phyloP scores from a whole-genome alignment of 2,113 vertebrate species.

The Cricetomys ansorgei region DNA sequence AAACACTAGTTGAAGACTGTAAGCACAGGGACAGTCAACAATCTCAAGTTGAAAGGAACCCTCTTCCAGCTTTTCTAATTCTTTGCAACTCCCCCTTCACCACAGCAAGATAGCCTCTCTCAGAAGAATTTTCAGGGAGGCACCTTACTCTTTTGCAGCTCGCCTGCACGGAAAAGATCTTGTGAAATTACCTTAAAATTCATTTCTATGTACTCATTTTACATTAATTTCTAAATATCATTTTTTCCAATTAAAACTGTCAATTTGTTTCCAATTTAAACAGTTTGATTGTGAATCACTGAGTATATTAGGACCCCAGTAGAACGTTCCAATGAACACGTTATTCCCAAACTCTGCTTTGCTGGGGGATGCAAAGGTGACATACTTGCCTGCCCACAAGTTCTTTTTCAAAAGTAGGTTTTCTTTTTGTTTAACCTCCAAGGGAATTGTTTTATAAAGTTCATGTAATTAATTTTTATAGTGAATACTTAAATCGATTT shows the following conservation, averaged over 20 bases:
- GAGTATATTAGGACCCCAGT: neutral
- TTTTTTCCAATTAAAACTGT: neutral
- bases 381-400: neutral
- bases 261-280: neutral
- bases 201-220: constrained; percentile 33
- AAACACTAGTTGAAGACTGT: neutral
- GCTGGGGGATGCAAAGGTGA: neutral
- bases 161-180: neutral
- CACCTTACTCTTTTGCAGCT: neutral
- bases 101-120: neutral
- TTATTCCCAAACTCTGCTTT: neutral
- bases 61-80: neutral
- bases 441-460: neutral
- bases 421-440: neutral
- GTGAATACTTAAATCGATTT: neutral
- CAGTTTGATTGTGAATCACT: constrained; percentile 22
- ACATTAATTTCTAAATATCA: neutral
- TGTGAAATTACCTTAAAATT: neutral
- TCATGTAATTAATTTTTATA: constrained; percentile 17
- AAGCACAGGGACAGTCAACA: neutral
- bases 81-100: neutral
- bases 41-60: neutral
- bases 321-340: neutral
- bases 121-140: neutral
- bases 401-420: neutral